Conservation (phyloP, 2,888 invertebrate species). For the Parnassius orleans region DNA sequence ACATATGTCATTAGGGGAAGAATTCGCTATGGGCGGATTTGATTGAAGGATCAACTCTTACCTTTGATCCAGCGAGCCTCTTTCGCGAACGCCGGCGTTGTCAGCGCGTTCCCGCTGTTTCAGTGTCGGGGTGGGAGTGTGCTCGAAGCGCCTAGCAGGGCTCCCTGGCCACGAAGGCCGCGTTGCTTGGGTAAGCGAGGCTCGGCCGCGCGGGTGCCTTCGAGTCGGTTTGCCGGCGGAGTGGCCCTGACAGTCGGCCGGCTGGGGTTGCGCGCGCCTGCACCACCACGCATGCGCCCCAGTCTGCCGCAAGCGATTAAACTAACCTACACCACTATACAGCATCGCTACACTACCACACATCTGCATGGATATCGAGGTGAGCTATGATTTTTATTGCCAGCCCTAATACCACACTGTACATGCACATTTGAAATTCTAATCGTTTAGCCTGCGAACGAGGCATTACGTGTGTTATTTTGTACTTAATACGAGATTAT, state of each 20-base stretch:
- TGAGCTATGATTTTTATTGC: constrained; percentile 24
- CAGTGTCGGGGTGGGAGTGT: constrained; percentile 52
- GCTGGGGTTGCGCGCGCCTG: constrained; percentile 56
- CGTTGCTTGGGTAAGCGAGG: constrained; percentile 71
- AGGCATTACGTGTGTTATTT: constrained; percentile 19
- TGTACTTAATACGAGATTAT: constrained; percentile 4
- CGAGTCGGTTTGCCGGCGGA: constrained; percentile 74
- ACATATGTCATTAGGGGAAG: constrained; percentile 40
- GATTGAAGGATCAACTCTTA: constrained; percentile 35
- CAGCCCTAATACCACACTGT: constrained; percentile 36
- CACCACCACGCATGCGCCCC: constrained; percentile 66
- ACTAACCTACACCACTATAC: constrained; percentile 45
- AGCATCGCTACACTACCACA: constrained; percentile 42
- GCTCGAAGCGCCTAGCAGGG: constrained; percentile 66
- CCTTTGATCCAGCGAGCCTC: constrained; percentile 71
- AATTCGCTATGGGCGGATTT: constrained; percentile 25
- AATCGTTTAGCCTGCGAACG: constrained; percentile 15
- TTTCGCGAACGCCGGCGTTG: constrained; percentile 70
- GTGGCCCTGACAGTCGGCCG: constrained; percentile 61
- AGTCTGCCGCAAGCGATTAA: constrained; percentile 43
- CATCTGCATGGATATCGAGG: constrained; percentile 34
- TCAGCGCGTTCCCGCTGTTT: constrained; percentile 42
- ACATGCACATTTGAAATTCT: constrained; percentile 11
- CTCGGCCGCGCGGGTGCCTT: constrained; percentile 68
- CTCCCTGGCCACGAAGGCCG: constrained; percentile 76